Percentiles rank a stretch among this genome's conserved stretches.
These are phyloP conservation scores for Ivindomyrus marchei DNA, from an alignment of 2,113 vertebrate genomes.

Conservation along the genomic window DNA sequence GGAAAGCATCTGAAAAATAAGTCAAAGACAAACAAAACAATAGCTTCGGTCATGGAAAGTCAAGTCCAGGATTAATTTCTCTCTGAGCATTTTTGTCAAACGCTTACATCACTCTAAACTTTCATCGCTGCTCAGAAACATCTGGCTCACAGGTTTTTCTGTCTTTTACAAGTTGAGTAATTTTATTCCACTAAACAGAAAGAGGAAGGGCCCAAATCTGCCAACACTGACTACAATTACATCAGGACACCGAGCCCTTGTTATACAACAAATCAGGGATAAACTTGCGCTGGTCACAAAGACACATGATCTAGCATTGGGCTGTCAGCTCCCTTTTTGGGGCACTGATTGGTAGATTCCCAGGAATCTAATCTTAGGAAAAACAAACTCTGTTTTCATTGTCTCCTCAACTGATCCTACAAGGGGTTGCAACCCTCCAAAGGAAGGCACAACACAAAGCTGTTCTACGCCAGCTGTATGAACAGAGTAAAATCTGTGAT, in stretches of 20 bases:
- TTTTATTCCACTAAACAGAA: constrained; percentile 57
- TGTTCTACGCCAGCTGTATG: constrained; percentile 62
- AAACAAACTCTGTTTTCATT: constrained; percentile 65
- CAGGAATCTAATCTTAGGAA: constrained; percentile 57
- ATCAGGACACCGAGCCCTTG: constrained; percentile 53
- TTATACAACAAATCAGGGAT: constrained; percentile 45
- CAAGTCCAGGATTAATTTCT: constrained; percentile 76
- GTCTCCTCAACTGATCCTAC: constrained; percentile 64
- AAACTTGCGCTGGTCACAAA: constrained; percentile 36
- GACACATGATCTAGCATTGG: constrained; percentile 46
- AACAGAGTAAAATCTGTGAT: background rate
- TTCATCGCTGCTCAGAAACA: constrained; percentile 80
- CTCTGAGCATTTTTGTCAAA: constrained; percentile 73
- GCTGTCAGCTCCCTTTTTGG: constrained; percentile 54
- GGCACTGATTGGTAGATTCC: constrained; percentile 59
- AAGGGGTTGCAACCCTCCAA: constrained; percentile 61
- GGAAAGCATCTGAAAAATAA: constrained; percentile 38
- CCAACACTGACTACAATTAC: constrained; percentile 49
- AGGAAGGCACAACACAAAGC: constrained; percentile 36
- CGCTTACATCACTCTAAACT: constrained; percentile 77
- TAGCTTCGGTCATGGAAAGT: constrained; percentile 53
- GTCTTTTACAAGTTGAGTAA: constrained; percentile 63
- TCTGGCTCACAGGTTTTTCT: constrained; percentile 71
- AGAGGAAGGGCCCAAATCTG: constrained; percentile 31
- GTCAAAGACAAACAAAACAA: constrained; percentile 59